phyloP scores from a whole-genome alignment of 2,797 vertebrate species.

The Menidia menidia region DNA sequence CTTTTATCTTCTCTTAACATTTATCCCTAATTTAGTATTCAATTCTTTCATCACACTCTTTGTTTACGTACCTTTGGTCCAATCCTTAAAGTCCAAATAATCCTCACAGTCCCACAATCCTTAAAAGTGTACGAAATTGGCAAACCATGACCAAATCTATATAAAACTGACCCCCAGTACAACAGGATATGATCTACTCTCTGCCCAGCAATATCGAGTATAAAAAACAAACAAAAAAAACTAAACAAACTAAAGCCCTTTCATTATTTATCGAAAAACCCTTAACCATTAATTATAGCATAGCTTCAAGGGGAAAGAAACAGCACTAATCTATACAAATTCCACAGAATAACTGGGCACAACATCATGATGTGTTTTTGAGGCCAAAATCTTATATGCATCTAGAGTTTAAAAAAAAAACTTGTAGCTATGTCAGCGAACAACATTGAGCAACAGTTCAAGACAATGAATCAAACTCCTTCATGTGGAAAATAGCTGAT shows the following conservation, averaged over 20 bases:
- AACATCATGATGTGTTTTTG: neutral
- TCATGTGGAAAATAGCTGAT: neutral
- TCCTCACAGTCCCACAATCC: neutral
- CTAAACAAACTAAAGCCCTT: neutral
- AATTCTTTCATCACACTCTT: too few relatives aligned
- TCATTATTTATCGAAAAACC: neutral
- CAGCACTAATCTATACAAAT: neutral
- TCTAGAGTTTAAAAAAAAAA: neutral
- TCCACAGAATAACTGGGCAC: conserved; percentile 7
- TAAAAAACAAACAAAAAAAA: neutral
- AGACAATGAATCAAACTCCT: neutral
- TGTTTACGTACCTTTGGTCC: too few relatives aligned
- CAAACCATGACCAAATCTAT: neutral
- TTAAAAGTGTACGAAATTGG: too few relatives aligned
- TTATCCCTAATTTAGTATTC: neutral
- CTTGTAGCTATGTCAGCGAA: neutral
- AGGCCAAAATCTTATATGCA: neutral
- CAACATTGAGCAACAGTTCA: too few relatives aligned
- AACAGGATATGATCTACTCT: neutral
- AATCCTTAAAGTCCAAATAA: neutral
- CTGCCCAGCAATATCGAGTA: neutral
- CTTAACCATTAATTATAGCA: neutral
- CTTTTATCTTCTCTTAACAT: neutral
- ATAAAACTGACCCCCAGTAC: neutral
- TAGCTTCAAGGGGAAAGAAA: neutral